Base-by-base conservation (phyloP, 2,113 vertebrate genomes). In the Chloropsis cyanopogon region DNA sequence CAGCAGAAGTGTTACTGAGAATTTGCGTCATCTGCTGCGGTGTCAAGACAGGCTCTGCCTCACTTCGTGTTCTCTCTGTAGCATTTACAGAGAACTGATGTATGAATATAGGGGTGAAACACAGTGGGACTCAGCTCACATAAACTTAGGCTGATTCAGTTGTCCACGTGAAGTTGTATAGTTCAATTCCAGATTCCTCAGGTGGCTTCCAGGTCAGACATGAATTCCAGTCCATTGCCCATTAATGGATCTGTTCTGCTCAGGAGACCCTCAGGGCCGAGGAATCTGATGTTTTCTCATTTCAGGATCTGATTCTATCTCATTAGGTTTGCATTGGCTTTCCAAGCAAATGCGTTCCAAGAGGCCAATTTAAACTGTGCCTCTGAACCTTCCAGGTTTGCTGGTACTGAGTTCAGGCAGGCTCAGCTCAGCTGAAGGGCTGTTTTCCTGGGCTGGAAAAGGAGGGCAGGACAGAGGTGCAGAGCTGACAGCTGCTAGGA, bases 91-190 rank as follows among this genome's bases (percentile, higher is more conserved):
- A 70, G 31, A 70, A 23, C 17, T 65, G 21, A 18, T 63, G 4
- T 9, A 6, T 4, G 21, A 24, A 12, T 44, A 28, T 18, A 46
- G 29, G 19, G 7, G 29, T n/a, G 26, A 83, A 50, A 46, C 39
- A 42, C 44, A 12, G 17, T 31, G 68, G 14, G 54, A 57, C 33
- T n/a, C 28, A 28, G 17, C 21, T 88, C 50, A 18, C 12, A 12
- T 14, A 15, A 76, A 37, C 52, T 46, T 39, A 46, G 29, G 6
- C 46, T 79, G 12, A 63, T 76, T 71, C 22, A 7, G 12, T 37
- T 60, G 52, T 44, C 25, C 26, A 9, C 0, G 1, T 57, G 31
- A 64, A 79, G 61, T 41, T 1, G 1, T 44, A 10, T 2, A 56
- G 14, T 70, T 87, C 68, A 7, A 41, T 49, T 81, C 33, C n/a